These are phyloP conservation scores for Nymphalis c-album DNA, from an alignment of 2,888 invertebrate species.

Conservation along the genomic window DNA sequence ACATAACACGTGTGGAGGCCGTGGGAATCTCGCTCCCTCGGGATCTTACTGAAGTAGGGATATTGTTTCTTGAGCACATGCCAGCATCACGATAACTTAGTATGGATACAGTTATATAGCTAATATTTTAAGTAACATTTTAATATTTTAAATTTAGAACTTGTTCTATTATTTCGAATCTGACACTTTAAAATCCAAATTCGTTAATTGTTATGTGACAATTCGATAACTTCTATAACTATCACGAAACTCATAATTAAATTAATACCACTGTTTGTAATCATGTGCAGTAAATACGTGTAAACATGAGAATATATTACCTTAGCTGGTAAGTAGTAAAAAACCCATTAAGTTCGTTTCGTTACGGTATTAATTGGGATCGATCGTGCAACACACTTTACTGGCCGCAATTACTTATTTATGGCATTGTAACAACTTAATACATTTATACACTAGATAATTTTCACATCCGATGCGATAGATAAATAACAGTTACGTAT, in stretches of 20 bases:
- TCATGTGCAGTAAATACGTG: too few relatives aligned
- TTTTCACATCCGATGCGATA: neutral
- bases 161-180: too few relatives aligned
- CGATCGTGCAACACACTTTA: constrained; percentile 27
- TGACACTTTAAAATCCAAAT: too few relatives aligned
- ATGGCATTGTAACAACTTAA: neutral
- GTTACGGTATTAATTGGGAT: constrained; percentile 4
- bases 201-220: too few relatives aligned
- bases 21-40: constrained; percentile 71
- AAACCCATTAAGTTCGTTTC: neutral
- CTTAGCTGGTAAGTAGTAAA: neutral
- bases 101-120: constrained; percentile 48
- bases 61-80: constrained; percentile 81
- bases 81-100: constrained; percentile 50
- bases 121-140: too few relatives aligned
- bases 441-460: constrained; percentile 6
- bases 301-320: neutral
- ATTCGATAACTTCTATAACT: too few relatives aligned
- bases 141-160: too few relatives aligned
- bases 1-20: constrained; percentile 64
- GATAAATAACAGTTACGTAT: too few relatives aligned
- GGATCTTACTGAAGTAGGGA: constrained; percentile 57
- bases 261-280: too few relatives aligned
- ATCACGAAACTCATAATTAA: too few relatives aligned
- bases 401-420: constrained; percentile 1